phyloP scores from a whole-genome alignment of 2,797 vertebrate genomes.

The Hydrophis major region DNA sequence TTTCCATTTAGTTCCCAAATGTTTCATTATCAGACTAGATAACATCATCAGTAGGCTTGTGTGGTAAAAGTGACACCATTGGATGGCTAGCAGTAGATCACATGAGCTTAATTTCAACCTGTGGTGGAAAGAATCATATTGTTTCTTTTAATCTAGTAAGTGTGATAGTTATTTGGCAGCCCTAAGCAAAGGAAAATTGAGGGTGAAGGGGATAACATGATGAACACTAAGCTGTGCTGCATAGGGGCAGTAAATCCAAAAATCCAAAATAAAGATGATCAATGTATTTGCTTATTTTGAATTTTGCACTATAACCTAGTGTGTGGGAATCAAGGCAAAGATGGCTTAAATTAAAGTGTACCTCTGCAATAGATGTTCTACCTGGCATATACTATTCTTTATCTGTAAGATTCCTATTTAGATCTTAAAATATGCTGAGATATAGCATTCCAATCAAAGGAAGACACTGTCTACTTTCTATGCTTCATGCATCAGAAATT shows the following conservation, averaged over 20 bases:
- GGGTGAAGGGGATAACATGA: not conserved
- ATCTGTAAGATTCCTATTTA: not conserved
- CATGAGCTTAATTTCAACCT: conserved; percentile 34
- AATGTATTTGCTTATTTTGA: not conserved
- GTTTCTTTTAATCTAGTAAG: conserved; percentile 49
- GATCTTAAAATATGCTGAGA: not conserved
- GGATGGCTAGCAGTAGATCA: conserved; percentile 44
- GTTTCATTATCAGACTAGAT: not conserved
- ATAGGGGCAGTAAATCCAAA: not conserved
- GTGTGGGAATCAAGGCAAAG: not conserved
- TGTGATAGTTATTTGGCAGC: conserved; percentile 21
- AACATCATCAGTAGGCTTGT: not conserved
- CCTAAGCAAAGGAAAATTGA: conserved; percentile 29
- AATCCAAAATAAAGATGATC: not conserved
- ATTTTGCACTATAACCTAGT: not conserved
- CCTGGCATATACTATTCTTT: not conserved
- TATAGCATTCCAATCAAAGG: not conserved
- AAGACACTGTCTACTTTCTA: not conserved
- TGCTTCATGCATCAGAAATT: not conserved
- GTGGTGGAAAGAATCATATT: conserved; percentile 28
- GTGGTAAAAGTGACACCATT: conserved; percentile 32
- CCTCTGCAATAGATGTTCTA: not conserved
- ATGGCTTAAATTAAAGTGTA: not conserved
- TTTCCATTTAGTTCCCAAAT: not conserved
- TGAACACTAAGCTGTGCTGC: not conserved